Percentiles rank a stretch among this genome's conserved stretches.
Evolutionary conservation across 1,140 invertebrate species (phyloP).

Genomic region (Dolichoris vasculosae): DNA sequence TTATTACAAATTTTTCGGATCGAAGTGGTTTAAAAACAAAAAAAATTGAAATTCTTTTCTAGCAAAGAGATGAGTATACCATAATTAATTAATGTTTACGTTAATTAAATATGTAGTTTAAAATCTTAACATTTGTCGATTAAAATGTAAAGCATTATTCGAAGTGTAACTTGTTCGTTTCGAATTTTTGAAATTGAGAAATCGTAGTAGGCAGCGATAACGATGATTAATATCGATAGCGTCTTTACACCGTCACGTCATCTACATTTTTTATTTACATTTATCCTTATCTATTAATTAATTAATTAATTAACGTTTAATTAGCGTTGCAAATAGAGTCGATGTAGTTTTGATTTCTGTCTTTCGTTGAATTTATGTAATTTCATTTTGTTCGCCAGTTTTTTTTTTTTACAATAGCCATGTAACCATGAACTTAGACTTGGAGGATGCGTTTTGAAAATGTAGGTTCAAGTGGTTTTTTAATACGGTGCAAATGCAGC

Average conservation of each 20-base stretch:
- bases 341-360: too few species aligned
- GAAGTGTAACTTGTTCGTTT: neutral
- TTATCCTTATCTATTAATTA: neutral
- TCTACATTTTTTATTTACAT: neutral
- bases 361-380: neutral
- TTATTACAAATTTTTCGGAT: neutral
- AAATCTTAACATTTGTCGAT: neutral
- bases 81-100: neutral
- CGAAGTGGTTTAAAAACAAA: neutral
- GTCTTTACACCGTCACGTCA: neutral
- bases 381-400: too few species aligned
- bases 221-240: neutral
- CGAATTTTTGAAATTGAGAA: neutral
- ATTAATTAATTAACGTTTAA: too few species aligned
- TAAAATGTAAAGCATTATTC: neutral
- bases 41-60: neutral
- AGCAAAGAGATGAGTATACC: neutral
- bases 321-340: too few species aligned
- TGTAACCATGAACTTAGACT: too few species aligned
- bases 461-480: neutral
- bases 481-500: neutral
- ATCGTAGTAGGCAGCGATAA: neutral
- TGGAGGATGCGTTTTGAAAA: slow-evolving; percentile 14
- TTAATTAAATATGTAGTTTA: slow-evolving; percentile 4
- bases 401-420: too few species aligned